Evolutionary conservation across 2,797 vertebrate species (phyloP).

Genomic region (Sparidentex hasta): DNA sequence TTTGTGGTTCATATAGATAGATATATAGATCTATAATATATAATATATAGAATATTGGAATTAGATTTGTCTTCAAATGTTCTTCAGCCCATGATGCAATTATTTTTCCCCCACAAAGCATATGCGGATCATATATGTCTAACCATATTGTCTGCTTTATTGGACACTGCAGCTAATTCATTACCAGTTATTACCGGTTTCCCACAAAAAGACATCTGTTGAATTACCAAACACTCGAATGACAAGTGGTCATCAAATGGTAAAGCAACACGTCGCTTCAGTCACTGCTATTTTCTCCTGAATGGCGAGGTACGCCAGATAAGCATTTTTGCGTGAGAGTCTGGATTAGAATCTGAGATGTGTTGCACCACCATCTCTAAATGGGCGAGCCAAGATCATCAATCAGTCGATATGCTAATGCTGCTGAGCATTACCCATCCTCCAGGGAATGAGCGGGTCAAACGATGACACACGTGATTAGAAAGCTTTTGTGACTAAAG

Average conservation of each 20-base stretch:
- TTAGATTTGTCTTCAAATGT: too few species aligned
- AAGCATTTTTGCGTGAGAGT: conserved; percentile 40
- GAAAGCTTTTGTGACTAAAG: conserved; percentile 41
- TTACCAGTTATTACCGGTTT: not conserved
- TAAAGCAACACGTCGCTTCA: conserved; percentile 26
- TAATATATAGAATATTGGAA: too few species aligned
- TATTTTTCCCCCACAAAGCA: not conserved
- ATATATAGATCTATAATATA: too few species aligned
- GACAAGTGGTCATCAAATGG: not conserved
- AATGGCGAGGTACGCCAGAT: conserved; percentile 18
- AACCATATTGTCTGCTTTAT: not conserved
- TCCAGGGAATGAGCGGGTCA: conserved; percentile 58
- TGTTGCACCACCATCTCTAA: conserved; percentile 54
- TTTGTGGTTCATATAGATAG: not conserved
- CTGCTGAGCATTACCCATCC: conserved; percentile 58
- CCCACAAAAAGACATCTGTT: not conserved
- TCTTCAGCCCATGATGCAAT: too few species aligned
- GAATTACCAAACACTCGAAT: not conserved
- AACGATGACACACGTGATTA: conserved; percentile 50
- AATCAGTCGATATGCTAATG: conserved; percentile 69
- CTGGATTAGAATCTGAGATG: conserved; percentile 48
- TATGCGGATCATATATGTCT: not conserved
- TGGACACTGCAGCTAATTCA: not conserved
- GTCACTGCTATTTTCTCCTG: conserved; percentile 14
- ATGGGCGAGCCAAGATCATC: conserved; percentile 49